Conservation (phyloP, 2,797 vertebrate species). For the Chelonia mydas region DNA sequence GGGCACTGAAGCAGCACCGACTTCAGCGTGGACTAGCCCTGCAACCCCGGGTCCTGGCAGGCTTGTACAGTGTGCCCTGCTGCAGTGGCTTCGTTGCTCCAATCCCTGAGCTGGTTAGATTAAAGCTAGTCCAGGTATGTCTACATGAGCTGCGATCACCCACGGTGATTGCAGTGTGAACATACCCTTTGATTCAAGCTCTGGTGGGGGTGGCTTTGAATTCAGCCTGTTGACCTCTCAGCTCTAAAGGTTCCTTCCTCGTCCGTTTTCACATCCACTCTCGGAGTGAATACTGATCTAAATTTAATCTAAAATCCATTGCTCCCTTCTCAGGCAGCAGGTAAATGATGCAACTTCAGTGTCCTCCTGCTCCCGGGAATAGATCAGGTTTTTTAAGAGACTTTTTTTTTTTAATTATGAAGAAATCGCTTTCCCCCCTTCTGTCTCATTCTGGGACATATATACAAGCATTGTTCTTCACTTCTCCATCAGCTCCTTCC, state of each 20-base stretch:
- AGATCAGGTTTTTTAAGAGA: background rate
- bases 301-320: background rate
- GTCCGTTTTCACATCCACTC: background rate
- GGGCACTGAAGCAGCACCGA: no score
- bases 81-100: no score
- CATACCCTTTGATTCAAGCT: no score
- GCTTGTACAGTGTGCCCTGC: no score
- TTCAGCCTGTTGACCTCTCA: background rate
- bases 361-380: background rate
- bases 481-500: background rate
- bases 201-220: background rate
- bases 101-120: no score
- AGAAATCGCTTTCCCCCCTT: background rate
- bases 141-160: no score
- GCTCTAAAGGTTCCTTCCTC: accelerated
- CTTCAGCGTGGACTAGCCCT: no score
- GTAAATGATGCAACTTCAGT: background rate
- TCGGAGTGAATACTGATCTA: background rate
- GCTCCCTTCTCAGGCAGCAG: background rate
- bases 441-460: background rate
- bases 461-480: background rate
- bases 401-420: background rate
- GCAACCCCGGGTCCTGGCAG: no score
- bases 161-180: no score
- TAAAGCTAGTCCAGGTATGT: no score